Evolutionary conservation across 1,140 invertebrate species (phyloP).

Genomic region (Heliconius hewitsoni): DNA sequence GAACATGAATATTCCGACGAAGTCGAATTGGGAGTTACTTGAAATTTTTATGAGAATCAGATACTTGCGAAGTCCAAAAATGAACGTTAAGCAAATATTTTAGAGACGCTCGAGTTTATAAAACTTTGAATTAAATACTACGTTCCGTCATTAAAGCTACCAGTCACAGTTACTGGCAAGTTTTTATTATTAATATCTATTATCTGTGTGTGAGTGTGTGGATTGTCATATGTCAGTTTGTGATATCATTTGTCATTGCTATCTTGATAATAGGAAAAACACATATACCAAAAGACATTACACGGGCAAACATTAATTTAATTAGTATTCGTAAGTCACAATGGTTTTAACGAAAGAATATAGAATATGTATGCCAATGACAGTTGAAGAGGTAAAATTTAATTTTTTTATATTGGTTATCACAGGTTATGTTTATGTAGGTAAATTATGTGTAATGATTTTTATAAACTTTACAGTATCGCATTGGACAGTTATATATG

Average conservation of each 20-base stretch:
- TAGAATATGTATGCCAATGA: conserved; percentile 95
- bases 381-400: conserved; percentile 91
- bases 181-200: too few relatives aligned
- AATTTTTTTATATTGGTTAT: conserved; percentile 18
- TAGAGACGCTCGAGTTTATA: too few relatives aligned
- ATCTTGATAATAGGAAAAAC: background rate
- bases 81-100: too few relatives aligned
- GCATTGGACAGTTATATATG: conserved; percentile 96
- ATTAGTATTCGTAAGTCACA: conserved; percentile 27
- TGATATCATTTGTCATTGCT: background rate
- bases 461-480: conserved; percentile 85
- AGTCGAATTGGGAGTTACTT: too few relatives aligned
- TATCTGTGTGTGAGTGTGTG: too few relatives aligned
- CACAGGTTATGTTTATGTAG: conserved; percentile 27
- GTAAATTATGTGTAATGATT: conserved; percentile 38
- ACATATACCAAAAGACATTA: background rate
- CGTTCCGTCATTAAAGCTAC: too few relatives aligned
- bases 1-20: too few relatives aligned
- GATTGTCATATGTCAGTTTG: background rate
- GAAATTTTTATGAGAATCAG: too few relatives aligned
- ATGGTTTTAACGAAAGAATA: conserved; percentile 95
- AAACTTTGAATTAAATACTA: too few relatives aligned
- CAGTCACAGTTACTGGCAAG: too few relatives aligned
- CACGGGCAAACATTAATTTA: conserved; percentile 11
- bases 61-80: too few relatives aligned